These are phyloP conservation scores for Acanthosepion esculentum DNA, from an alignment of 2,888 invertebrate species.

Conservation along the genomic window DNA sequence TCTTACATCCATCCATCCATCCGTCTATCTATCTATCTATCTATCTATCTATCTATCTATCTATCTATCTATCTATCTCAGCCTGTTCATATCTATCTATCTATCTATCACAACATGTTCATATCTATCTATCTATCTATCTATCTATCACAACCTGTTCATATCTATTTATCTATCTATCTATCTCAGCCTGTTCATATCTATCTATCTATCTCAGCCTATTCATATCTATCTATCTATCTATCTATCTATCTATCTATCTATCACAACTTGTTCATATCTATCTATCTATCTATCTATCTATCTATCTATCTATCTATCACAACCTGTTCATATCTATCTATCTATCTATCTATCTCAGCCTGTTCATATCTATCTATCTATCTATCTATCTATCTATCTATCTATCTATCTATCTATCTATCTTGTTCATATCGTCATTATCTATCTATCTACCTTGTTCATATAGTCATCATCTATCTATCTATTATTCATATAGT, in stretches of 20 bases:
- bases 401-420: not conserved
- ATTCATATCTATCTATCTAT: not conserved
- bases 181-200: too few relatives aligned
- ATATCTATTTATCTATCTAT: constrained; percentile 41
- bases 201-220: not conserved
- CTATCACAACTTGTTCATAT: too few relatives aligned
- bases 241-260: too few relatives aligned
- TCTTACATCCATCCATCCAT: not conserved
- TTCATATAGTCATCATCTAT: too few relatives aligned
- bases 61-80: not conserved
- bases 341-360: not conserved
- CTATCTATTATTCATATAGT: too few relatives aligned
- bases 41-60: constrained; percentile 1
- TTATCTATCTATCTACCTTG: too few relatives aligned
- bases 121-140: constrained; percentile 40
- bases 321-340: too few relatives aligned
- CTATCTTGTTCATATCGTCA: not conserved
- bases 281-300: not conserved
- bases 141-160: not conserved
- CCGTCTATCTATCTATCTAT: not conserved
- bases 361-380: constrained; percentile 41
- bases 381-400: constrained; percentile 43
- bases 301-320: not conserved
- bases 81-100: constrained; percentile 41
- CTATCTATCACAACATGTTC: too few relatives aligned